Evolutionary conservation across 35 echinoderm and acorn worm species (phyloP), one percentile per base, ranked within the genome.

Genomic region (Ophioderma brevispina): DNA sequence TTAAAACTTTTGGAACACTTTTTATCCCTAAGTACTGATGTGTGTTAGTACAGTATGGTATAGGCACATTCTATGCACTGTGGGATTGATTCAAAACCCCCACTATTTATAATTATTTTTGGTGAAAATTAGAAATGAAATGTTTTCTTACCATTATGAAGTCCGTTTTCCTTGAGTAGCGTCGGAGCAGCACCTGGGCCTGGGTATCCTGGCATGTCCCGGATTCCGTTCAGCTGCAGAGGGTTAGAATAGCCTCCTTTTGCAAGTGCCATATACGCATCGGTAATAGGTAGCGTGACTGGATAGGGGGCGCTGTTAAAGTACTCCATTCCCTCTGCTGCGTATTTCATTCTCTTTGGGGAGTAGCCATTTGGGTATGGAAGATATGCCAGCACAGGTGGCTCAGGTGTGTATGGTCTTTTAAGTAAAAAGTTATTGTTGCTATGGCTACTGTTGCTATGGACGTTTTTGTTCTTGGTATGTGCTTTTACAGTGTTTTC

Each of bases 401-500:
- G 85, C 33, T 92, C 91, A 33, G 85, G 59, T 3, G 59, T 37
- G 36, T 81, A 87, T 19, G 91, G 81, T 76, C 94, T 78, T 76
- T 96, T 96, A 0, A 96, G 50, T 75, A 87, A 86, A 52, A 81
- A 37, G 81, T 86, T 81, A 63, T 40, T 34, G 78, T 88, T 85
- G 64, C 76, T 13, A 83, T 77, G 76, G 75, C 38, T 35, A 82
- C 42, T 76, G 36, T 77, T 14, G 75, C 33, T 76, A 78, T 38
- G 34, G 40, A 59, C 1, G 78, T 43, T 38, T 37, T 85, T 38
- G 85, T 35, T 31, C 78, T 38, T 90, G 30, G 56, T 70, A 39
- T 95, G 94, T 15, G 89, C 89, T 92, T 98, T 98, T 18, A 98
- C 82, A 64, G 41, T 94, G 49, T 92, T 98, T 35, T 98, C 96